Conservation (phyloP, 2,888 invertebrate species). For the Epirrhoe tristata region DNA sequence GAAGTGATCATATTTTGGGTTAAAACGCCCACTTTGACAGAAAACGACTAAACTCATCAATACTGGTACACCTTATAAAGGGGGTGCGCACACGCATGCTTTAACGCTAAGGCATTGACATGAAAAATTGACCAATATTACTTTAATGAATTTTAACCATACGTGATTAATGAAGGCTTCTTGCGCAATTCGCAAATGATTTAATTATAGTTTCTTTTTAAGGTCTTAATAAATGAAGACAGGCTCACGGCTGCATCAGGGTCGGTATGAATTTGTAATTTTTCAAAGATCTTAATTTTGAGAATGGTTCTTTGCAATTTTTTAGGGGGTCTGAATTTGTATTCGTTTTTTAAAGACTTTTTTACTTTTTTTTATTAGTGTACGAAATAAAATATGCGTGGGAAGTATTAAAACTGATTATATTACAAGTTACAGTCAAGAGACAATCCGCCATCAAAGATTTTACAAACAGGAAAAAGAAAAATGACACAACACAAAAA, state of each 20-base stretch:
- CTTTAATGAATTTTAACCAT: slow-evolving; percentile 28
- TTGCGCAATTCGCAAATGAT: slow-evolving; percentile 17
- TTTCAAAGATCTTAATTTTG: too few relatives aligned
- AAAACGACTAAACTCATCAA: slow-evolving; percentile 8
- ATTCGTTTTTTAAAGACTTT: too few relatives aligned
- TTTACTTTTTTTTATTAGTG: too few relatives aligned
- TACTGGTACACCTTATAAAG: slow-evolving; percentile 10
- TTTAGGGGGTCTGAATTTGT: too few relatives aligned
- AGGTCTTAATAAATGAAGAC: not conserved
- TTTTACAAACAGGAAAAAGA: too few relatives aligned
- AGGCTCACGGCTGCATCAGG: not conserved
- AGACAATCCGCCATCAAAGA: too few relatives aligned
- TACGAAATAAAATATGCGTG: too few relatives aligned
- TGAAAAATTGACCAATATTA: slow-evolving; percentile 29
- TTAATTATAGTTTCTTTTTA: slow-evolving; percentile 19
- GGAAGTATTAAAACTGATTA: too few relatives aligned
- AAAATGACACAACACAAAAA: too few relatives aligned
- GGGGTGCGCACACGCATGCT: slow-evolving; percentile 13
- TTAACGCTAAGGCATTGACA: slow-evolving; percentile 17
- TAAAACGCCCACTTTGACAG: not conserved
- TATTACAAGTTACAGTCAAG: too few relatives aligned
- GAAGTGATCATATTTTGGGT: not conserved
- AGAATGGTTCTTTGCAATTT: too few relatives aligned
- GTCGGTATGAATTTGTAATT: not conserved
- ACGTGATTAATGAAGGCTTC: slow-evolving; percentile 25